phyloP scores from a whole-genome alignment of 2,888 invertebrate species.

The Antheraea yamamai region DNA sequence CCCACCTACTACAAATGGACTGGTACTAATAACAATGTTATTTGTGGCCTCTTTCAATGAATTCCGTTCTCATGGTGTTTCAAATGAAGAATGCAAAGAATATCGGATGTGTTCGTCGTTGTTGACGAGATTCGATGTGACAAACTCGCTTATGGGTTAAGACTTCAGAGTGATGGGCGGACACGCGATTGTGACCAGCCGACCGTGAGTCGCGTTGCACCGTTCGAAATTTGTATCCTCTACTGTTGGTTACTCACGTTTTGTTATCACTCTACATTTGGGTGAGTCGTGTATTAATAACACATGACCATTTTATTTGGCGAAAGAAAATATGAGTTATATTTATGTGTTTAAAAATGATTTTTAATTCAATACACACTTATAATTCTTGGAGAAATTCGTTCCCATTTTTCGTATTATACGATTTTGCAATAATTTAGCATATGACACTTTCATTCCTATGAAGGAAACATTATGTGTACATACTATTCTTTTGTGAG shows the following conservation, averaged over 20 bases:
- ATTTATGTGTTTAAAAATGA: no score
- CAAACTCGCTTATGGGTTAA: conserved; percentile 8
- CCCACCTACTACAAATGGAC: no score
- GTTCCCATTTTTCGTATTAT: no score
- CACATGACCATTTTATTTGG: no score
- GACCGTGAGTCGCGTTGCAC: conserved; percentile 10
- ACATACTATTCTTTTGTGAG: no score
- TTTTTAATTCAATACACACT: no score
- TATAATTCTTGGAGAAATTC: no score
- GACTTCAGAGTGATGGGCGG: conserved; percentile 9
- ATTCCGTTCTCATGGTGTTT: not conserved
- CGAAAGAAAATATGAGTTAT: no score
- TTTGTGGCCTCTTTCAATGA: not conserved
- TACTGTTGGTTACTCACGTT: not conserved
- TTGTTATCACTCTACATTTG: not conserved
- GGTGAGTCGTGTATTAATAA: not conserved
- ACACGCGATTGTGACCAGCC: conserved; percentile 20
- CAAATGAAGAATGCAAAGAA: not conserved
- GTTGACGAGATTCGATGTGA: conserved; percentile 17
- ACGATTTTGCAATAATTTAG: no score
- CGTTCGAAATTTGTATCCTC: not conserved
- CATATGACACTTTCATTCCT: no score
- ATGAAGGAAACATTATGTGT: no score
- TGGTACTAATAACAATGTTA: not conserved
- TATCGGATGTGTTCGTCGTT: conserved; percentile 5